Base-by-base conservation (phyloP, 2,888 invertebrate species). In the Listrodromus nycthemerus region DNA sequence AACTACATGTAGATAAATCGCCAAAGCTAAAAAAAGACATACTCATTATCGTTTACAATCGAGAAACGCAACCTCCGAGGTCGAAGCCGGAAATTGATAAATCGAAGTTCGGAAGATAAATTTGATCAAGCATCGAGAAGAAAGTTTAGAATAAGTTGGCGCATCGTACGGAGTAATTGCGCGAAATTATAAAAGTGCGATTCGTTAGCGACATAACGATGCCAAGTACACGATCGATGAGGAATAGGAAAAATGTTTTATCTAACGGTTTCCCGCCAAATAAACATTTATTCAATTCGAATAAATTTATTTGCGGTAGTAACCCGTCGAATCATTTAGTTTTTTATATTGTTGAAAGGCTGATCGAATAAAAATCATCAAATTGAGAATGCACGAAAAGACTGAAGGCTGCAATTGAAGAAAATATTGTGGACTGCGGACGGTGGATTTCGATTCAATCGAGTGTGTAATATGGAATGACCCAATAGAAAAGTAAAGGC, bases 401-500 rank as follows among this genome's bases (percentile, higher is more conserved):
- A 84, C 84, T 84, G 79, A 78, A 82, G 79, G 78, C 76, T 78
- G 75, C 84, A 84, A 84, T 76, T 82, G 67, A 78, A 24, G 33
- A 61, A 81, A 78, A 79, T 75, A 41, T 70, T 50, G 81, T 78
- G 70, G 76, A 71, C 67, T 76, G 79, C 76, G 73, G 71, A 61
- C 16, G 37, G 58, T 50, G 48, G 45, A 71, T 70, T 79, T 81
- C 61, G 37, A 77, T 76, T 33, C 7, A 71, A 83, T 80, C 58
- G 70, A 74, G 10, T 48, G 63, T 48, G 30, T 2, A 63, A 45
- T 61, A 73, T n/a, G 61, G 33, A 61, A 48, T 63, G 61, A 41
- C 21, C 13, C 45, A 19, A 61, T 73, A 41, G 45, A 61, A 2
- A 21, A 73, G 73, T 19, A 30, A 48, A 30, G 16, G 16, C 45